Percentiles rank a stretch among this genome's conserved stretches.
Conservation (phyloP, 2,113 vertebrate species). For the Tympanuchus pallidicinctus region DNA sequence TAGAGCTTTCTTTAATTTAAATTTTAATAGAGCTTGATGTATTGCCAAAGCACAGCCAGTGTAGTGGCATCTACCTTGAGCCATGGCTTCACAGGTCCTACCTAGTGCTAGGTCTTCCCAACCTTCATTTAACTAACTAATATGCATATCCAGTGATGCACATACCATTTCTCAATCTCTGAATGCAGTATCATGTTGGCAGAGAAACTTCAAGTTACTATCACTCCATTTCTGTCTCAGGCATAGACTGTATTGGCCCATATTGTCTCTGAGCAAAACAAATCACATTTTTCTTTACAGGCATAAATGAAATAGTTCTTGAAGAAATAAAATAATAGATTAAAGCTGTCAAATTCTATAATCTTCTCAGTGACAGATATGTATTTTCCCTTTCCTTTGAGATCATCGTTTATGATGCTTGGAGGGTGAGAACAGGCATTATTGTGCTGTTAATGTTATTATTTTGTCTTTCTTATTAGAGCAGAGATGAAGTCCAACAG, state of each 20-base stretch:
- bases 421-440: slow-evolving; percentile 46
- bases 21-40: slow-evolving; percentile 50
- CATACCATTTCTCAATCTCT: neutral
- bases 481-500: neutral
- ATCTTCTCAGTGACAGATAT: neutral
- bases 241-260: neutral
- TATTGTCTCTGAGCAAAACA: neutral
- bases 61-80: slow-evolving; percentile 42
- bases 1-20: slow-evolving; percentile 40
- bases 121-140: slow-evolving; percentile 24
- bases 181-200: neutral
- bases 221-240: neutral
- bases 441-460: neutral
- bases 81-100: neutral
- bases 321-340: slow-evolving; percentile 25
- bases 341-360: slow-evolving; percentile 28
- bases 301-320: slow-evolving; percentile 32
- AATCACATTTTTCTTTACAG: slow-evolving; percentile 51
- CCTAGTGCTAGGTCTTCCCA: slow-evolving; percentile 31
- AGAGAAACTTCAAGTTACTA: neutral
- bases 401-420: slow-evolving; percentile 28
- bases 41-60: slow-evolving; percentile 46
- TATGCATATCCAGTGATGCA: slow-evolving; percentile 40
- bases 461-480: slow-evolving; percentile 1
- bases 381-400: slow-evolving; percentile 42